These are phyloP conservation scores for Drosophila virilis DNA, from an alignment of 1,140 invertebrate genomes.

Conservation along the genomic window DNA sequence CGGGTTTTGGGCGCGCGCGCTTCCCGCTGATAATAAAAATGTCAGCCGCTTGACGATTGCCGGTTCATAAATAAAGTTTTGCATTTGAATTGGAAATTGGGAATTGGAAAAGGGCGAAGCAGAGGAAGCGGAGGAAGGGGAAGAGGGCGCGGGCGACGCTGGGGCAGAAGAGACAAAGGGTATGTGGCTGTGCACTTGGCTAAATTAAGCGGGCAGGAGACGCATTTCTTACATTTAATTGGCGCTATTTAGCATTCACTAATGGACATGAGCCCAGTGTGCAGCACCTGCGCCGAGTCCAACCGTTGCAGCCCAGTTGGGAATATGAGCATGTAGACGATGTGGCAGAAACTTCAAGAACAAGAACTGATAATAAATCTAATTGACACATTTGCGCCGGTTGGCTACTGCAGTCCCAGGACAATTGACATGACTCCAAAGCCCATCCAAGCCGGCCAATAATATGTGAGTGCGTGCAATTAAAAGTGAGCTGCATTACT, in stretches of 20 bases:
- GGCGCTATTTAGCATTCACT: conserved; percentile 79
- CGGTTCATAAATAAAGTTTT: conserved; percentile 78
- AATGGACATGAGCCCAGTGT: conserved; percentile 78
- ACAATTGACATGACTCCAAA: conserved; percentile 49
- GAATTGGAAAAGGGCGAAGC: neutral
- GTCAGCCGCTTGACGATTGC: conserved; percentile 70
- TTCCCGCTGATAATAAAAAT: conserved; percentile 75
- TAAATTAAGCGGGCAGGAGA: conserved; percentile 28
- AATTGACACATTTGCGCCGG: conserved; percentile 83
- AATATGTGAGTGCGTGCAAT: conserved; percentile 69
- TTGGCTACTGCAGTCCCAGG: conserved; percentile 52
- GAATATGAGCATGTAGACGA: conserved; percentile 23
- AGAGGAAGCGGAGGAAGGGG: neutral
- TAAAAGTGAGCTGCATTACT: conserved; percentile 72
- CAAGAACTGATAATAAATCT: conserved; percentile 83
- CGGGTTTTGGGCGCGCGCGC: conserved; percentile 61
- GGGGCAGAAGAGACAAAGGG: neutral
- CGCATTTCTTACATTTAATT: conserved; percentile 80
- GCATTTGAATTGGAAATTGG: conserved; percentile 77
- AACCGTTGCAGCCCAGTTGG: conserved; percentile 25
- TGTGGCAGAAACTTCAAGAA: conserved; percentile 29
- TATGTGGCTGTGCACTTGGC: conserved; percentile 2
- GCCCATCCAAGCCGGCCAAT: conserved; percentile 27
- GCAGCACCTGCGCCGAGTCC: conserved; percentile 59
- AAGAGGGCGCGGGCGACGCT: neutral